Base-by-base conservation (phyloP, 2,113 vertebrate genomes). In the Orcinus orca region DNA sequence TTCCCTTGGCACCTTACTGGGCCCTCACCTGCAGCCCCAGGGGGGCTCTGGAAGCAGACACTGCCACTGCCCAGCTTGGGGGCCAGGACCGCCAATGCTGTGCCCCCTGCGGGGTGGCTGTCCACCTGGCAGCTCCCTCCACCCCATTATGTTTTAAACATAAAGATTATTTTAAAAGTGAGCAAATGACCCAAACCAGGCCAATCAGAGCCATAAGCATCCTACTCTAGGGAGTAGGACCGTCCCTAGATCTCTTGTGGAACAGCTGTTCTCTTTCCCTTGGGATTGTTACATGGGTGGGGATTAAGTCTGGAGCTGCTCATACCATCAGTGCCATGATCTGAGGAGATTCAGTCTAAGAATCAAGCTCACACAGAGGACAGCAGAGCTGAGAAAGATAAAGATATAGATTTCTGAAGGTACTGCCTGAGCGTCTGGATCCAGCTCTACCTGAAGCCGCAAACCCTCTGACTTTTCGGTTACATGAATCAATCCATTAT, bases 21-120 rank as follows among this genome's bases (percentile, higher is more conserved):
- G 26, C 98, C 98, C 94, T 99, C 99, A 23, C 94, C 97, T 7
- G 97, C 97, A 23, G 97, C 98, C 97, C 97, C 98, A 94, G 98
- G 98, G 89, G 96, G 99, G 97, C 97, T 99, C 98, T 99, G 99
- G 97, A 99, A 99, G 98, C 99, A 99, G 23, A 99, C 99, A 76
- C 99, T 97, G 98, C 99, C 99, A 99, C 99, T 95, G 97, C 99
- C 96, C 10, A 92, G 89, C 23, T 92, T 93, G 9, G 55, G 87
- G 6, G 63, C 93, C 74, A 98, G 96, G 58, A 95, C 90, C 7
- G 92, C 95, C 80, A 97, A 94, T 88, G 96, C 96, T 93, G 97
- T 90, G 91, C 96, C 94, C 94, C 93, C 95, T 15, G 88, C 92
- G 80, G 97, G 74, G 90, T 92, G 90, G 89, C 97, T 88, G 81